Percentiles rank a stretch among this genome's conserved stretches.
Conservation (phyloP, 2,113 vertebrate genomes). For the Rhodinocichla rosea region DNA sequence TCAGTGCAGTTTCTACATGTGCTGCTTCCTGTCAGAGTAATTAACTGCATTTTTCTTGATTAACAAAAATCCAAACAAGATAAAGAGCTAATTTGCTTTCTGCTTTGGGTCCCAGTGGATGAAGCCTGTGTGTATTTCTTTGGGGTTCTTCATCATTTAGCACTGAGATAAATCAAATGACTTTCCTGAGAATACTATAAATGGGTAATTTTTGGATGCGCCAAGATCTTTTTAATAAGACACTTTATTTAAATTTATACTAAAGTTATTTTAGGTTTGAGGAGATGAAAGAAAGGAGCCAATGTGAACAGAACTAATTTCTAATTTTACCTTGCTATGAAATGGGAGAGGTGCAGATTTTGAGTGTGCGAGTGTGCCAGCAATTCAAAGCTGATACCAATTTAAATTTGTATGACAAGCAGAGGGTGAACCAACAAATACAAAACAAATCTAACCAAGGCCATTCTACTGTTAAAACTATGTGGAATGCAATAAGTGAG, state of each 20-base stretch:
- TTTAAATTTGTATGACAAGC: background rate
- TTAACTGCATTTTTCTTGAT: constrained; percentile 67
- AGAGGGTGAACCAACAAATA: background rate
- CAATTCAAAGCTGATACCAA: background rate
- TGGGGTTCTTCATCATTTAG: background rate
- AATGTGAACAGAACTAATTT: background rate
- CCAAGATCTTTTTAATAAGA: background rate
- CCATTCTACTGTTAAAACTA: background rate
- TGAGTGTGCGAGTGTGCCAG: background rate
- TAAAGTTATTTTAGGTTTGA: background rate
- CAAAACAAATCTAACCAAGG: background rate
- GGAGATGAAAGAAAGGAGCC: background rate
- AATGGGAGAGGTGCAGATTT: background rate
- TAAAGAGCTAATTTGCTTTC: constrained; percentile 65
- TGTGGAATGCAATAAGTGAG: background rate
- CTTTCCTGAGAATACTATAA: background rate
- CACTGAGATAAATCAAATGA: background rate
- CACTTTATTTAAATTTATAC: background rate
- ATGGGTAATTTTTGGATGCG: background rate
- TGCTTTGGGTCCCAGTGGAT: constrained; percentile 35
- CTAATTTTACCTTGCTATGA: background rate
- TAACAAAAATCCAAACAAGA: constrained; percentile 65
- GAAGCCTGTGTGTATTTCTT: constrained; percentile 5
- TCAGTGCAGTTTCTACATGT: constrained; percentile 37
- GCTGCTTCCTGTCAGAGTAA: constrained; percentile 64